phyloP scores from a whole-genome alignment of 2,888 invertebrate genomes.

The Teinopalpus imperialis region DNA sequence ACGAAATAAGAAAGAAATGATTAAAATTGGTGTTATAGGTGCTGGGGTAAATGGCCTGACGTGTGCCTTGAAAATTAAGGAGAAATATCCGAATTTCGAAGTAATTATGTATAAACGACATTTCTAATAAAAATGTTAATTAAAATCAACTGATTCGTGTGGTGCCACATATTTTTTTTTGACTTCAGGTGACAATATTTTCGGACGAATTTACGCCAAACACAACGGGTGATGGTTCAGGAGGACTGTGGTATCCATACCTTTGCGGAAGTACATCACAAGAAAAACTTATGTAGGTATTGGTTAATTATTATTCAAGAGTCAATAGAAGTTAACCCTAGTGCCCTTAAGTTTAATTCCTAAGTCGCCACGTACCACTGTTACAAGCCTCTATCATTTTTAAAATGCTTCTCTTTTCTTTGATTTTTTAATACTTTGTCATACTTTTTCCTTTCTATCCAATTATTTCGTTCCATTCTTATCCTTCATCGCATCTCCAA shows the following conservation, averaged over 20 bases:
- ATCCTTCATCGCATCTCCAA: too few relatives aligned
- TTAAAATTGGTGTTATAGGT: slow-evolving; percentile 85
- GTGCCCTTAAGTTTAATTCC: too few relatives aligned
- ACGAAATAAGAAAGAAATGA: slow-evolving; percentile 36
- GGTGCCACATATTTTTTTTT: not conserved
- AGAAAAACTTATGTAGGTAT: slow-evolving; percentile 74
- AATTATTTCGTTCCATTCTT: too few relatives aligned
- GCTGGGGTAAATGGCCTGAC: slow-evolving; percentile 88
- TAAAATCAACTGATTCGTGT: too few relatives aligned
- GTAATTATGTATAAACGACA: too few relatives aligned
- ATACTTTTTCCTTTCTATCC: too few relatives aligned
- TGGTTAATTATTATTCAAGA: not conserved
- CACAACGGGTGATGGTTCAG: slow-evolving; percentile 90
- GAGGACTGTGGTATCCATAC: slow-evolving; percentile 89
- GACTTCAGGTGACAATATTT: slow-evolving; percentile 81
- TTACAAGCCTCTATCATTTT: too few relatives aligned
- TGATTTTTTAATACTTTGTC: too few relatives aligned
- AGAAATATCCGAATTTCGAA: slow-evolving; percentile 69
- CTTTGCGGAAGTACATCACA: slow-evolving; percentile 80
- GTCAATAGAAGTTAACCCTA: too few relatives aligned
- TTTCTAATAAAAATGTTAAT: too few relatives aligned
- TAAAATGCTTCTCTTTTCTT: too few relatives aligned
- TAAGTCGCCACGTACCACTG: too few relatives aligned
- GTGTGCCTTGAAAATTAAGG: slow-evolving; percentile 85
- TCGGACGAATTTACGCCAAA: slow-evolving; percentile 86